These are phyloP conservation scores for Varroa destructor DNA, from an alignment of 1,140 invertebrate genomes.

Conservation along the genomic window DNA sequence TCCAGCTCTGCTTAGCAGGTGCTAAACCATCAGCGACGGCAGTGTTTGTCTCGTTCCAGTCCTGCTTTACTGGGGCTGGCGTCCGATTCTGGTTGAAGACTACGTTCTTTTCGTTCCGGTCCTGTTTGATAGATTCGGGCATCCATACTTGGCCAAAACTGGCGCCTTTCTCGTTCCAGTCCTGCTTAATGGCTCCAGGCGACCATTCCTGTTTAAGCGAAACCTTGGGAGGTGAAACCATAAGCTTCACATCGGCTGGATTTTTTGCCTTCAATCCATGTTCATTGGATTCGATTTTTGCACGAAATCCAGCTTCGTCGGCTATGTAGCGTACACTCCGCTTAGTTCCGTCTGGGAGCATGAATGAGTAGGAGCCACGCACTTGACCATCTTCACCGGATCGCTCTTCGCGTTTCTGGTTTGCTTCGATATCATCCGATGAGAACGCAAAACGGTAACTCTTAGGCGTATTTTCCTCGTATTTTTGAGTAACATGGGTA, in stretches of 20 bases:
- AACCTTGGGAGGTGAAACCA: not conserved
- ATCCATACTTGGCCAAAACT: not conserved
- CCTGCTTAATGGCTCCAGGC: no score
- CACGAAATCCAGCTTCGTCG: conserved; percentile 31
- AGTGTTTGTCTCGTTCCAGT: no score
- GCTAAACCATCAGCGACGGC: no score
- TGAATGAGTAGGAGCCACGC: conserved; percentile 31
- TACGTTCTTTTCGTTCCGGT: no score
- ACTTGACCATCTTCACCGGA: conserved; percentile 30
- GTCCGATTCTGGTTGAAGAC: no score
- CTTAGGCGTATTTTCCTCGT: not conserved
- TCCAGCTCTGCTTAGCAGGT: no score
- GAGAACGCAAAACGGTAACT: conserved; percentile 20
- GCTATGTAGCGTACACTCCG: conserved; percentile 34
- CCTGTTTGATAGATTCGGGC: no score
- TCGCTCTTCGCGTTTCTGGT: conserved; percentile 29
- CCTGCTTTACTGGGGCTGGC: no score
- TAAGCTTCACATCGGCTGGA: conserved; percentile 20
- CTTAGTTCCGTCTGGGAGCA: conserved; percentile 9
- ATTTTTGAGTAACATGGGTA: no score
- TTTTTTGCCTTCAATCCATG: conserved; percentile 16
- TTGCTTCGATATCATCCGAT: conserved; percentile 29
- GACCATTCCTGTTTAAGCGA: no score
- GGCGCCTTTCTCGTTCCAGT: not conserved
- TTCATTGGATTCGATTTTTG: conserved; percentile 31